A percentile compares a stretch with the other conserved stretches of the same genome.
Evolutionary conservation across 2,888 invertebrate genomes (phyloP).

Genomic region (Pammene fasciana): DNA sequence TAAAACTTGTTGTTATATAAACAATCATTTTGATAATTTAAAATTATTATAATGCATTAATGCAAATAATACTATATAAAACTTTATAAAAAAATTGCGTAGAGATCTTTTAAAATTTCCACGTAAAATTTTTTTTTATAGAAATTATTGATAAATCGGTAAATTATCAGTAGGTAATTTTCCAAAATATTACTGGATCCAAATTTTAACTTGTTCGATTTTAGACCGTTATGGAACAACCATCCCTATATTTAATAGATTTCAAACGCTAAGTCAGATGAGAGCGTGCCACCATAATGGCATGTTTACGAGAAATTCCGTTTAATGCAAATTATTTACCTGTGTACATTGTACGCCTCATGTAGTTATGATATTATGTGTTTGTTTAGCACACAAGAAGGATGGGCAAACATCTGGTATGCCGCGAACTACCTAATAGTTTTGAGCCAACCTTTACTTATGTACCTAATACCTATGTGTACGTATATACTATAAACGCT

Average conservation of each 20-base stretch:
- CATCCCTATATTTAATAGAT: not conserved
- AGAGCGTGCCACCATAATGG: slow-evolving; percentile 16
- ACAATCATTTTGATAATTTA: too few relatives aligned
- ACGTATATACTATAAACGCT: not conserved
- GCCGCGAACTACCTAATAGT: slow-evolving; percentile 31
- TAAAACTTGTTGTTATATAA: too few relatives aligned
- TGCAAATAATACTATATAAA: too few relatives aligned
- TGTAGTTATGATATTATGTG: slow-evolving; percentile 31
- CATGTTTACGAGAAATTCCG: slow-evolving; percentile 16
- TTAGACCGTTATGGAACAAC: not conserved
- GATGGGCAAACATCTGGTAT: slow-evolving; percentile 27
- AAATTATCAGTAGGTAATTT: too few relatives aligned
- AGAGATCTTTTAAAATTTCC: too few relatives aligned
- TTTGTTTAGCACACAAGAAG: slow-evolving; percentile 27
- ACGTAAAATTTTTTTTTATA: too few relatives aligned
- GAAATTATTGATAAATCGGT: too few relatives aligned
- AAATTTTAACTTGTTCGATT: too few relatives aligned
- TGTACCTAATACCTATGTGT: not conserved
- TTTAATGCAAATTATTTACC: slow-evolving; percentile 22
- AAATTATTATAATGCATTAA: too few relatives aligned
- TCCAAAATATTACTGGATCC: too few relatives aligned
- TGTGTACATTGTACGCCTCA: slow-evolving; percentile 20
- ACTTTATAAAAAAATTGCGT: too few relatives aligned
- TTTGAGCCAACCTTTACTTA: slow-evolving; percentile 23
- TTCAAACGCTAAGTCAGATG: slow-evolving; percentile 1